Percentiles rank a stretch among this genome's conserved stretches.
These are phyloP conservation scores for Anas platyrhynchos DNA, from an alignment of 2,113 vertebrate genomes.

Conservation along the genomic window DNA sequence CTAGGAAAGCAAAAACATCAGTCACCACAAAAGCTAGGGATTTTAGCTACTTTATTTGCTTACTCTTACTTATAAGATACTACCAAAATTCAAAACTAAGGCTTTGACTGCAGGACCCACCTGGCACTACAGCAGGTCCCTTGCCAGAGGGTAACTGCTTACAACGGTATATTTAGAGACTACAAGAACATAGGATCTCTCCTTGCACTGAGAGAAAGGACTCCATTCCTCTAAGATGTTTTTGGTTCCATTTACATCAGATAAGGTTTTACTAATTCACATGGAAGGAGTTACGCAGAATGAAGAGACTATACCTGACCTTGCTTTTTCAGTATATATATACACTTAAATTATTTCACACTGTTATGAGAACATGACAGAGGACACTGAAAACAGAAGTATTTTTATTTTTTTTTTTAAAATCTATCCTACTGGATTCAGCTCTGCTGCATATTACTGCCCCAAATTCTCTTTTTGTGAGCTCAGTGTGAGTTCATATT, in stretches of 20 bases:
- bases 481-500: neutral
- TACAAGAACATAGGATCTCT: neutral
- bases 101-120: neutral
- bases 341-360: neutral
- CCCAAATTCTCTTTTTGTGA: neutral
- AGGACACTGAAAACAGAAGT: neutral
- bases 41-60: neutral
- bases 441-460: neutral
- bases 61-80: neutral
- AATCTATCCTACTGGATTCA: neutral
- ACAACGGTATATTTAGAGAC: neutral
- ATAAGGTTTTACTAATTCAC: neutral
- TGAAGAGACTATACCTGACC: accelerated
- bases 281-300: accelerated
- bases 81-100: neutral
- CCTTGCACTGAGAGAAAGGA: neutral
- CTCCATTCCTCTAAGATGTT: neutral
- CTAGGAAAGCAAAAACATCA: neutral
- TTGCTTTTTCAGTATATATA: neutral
- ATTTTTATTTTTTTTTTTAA: neutral
- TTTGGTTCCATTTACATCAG: neutral
- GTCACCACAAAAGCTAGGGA: neutral
- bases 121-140: neutral
- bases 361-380: neutral
- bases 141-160: neutral